Base-by-base conservation (phyloP, 92 coral and sea anemone species). In the Epizoanthus rinbou region DNA sequence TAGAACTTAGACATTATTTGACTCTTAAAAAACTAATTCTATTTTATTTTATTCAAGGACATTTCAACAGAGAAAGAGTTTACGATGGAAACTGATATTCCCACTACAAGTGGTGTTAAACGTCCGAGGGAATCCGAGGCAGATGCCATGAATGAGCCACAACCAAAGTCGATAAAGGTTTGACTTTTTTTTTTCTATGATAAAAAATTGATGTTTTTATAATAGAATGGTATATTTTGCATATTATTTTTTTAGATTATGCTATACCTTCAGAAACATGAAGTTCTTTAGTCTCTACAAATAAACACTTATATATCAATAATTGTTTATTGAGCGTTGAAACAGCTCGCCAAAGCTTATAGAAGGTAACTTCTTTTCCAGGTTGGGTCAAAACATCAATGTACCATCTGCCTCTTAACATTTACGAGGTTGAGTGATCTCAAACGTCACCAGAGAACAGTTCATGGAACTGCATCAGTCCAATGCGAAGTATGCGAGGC, bases 261-360 rank as follows among this genome's bases (percentile, higher is more conserved):
- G 3, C 69, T 64, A 64, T 0, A 64, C 69, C 69, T 64, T 64
- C 69, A 3, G 3, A 64, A 64, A 64, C 69, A 64, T 64, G 37
- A 64, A 21, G 69, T 64, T 64, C 33, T 64, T 64, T 64, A 64
- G 69, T 64, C 69, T 64, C 4, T 64, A 64, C 3, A 25, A 69
- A 35, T 69, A 69, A 69, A 69, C 74, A 69, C 74, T 69, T 69
- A 35, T 69, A 39, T 69, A 69, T 69, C 52, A 69, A 69, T 35
- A 69, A 69, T 69, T 69, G 54, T 69, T 35, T 69, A 69, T 69
- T 69, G 74, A 69, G 74, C 53, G 54, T 69, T 69, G 74, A 69
- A 69, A 69, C 74, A 69, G 74, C 54, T 69, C 74, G 22, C 24
- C 53, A 69, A 69, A 69, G 54, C 74, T 69, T 35, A 69, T 69